Evolutionary conservation across 2,113 vertebrate species (phyloP).

Genomic region (Peromyscus californicus): DNA sequence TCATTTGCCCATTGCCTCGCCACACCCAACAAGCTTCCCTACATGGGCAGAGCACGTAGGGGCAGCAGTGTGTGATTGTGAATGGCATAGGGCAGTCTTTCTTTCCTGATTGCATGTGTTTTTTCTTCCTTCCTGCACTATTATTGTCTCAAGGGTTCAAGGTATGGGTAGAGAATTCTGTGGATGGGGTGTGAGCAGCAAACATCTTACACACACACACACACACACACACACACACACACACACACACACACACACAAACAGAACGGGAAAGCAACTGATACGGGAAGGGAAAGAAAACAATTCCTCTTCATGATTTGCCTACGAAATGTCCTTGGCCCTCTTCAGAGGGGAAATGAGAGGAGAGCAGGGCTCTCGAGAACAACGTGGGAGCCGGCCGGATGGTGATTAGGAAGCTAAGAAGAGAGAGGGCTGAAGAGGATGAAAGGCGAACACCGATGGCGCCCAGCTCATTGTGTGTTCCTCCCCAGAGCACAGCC

Average conservation of each 20-base stretch:
- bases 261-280: constrained; percentile 37
- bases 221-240: no score
- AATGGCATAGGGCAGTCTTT: not conserved
- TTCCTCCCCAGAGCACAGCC: constrained; percentile 10
- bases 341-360: not conserved
- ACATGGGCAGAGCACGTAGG: not conserved
- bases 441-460: constrained; percentile 34
- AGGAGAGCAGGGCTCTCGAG: not conserved
- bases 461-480: not conserved
- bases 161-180: not conserved
- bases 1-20: not conserved
- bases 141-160: constrained; percentile 36
- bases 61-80: constrained; percentile 4
- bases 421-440: constrained; percentile 1
- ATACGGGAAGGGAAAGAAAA: constrained; percentile 35
- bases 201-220: no score
- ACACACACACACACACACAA: no score
- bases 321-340: not conserved
- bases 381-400: not conserved
- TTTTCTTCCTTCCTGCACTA: not conserved
- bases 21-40: not conserved
- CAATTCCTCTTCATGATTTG: constrained; percentile 11
- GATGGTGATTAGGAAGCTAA: not conserved
- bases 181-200: not conserved
- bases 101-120: not conserved